Percentiles rank a stretch among this genome's conserved stretches.
These are phyloP conservation scores for Hydractinia symbiolongicarpus DNA, from an alignment of 30 jellyfish, hydroid and myxozoan species.

Conservation along the genomic window DNA sequence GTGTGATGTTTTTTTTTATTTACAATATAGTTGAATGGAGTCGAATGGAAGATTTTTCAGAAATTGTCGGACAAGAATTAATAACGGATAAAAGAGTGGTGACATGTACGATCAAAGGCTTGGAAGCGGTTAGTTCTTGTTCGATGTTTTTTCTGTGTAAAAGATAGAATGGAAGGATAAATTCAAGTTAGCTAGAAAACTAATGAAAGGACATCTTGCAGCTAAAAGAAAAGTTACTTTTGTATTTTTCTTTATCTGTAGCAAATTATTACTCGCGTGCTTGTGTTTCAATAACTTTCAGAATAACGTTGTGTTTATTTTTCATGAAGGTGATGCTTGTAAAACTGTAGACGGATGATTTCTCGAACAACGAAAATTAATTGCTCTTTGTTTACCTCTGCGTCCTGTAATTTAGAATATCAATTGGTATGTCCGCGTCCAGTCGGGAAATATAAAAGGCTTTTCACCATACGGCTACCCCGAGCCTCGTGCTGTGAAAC, in stretches of 20 bases:
- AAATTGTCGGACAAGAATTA: slow-evolving; percentile 53
- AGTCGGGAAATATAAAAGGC: slow-evolving; percentile 92
- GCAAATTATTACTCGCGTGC: too few species aligned
- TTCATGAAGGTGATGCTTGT: too few species aligned
- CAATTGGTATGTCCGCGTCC: slow-evolving; percentile 69
- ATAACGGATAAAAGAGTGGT: slow-evolving; percentile 64
- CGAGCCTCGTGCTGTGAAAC: slow-evolving; percentile 80
- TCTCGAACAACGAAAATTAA: neutral
- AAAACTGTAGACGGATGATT: neutral
- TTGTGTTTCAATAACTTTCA: too few species aligned
- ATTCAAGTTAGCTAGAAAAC: too few species aligned
- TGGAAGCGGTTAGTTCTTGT: slow-evolving; percentile 54
- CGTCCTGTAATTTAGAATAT: slow-evolving; percentile 41
- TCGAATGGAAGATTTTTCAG: slow-evolving; percentile 46
- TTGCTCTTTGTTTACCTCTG: neutral
- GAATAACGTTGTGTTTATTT: too few species aligned
- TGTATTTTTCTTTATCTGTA: too few species aligned
- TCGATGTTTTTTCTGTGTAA: too few species aligned
- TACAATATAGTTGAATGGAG: slow-evolving; percentile 89
- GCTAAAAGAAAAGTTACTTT: too few species aligned
- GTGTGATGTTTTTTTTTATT: neutral
- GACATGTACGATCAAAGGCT: slow-evolving; percentile 54
- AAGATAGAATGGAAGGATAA: too few species aligned
- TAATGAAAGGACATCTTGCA: too few species aligned
- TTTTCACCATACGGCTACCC: slow-evolving; percentile 73